Evolutionary conservation across 2,888 invertebrate species (phyloP).

Genomic region (Bedellia somnulentella): DNA sequence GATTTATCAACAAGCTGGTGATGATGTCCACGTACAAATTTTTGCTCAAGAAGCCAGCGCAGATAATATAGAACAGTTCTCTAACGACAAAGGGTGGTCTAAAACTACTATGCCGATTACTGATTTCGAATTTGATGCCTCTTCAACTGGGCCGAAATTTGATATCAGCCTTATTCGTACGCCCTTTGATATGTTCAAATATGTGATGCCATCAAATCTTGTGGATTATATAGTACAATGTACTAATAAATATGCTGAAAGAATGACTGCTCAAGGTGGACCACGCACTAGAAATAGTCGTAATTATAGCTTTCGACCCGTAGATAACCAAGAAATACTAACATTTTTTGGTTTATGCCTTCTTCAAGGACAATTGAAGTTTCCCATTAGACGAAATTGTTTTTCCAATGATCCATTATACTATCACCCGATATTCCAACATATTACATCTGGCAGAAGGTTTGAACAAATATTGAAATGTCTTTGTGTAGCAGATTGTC

Average conservation of each 20-base stretch:
- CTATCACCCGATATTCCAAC: not conserved
- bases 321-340: not conserved
- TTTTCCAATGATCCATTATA: not conserved
- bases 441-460: not conserved
- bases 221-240: constrained; percentile 4
- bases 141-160: no score
- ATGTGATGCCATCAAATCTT: constrained; percentile 5
- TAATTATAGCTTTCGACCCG: constrained; percentile 3
- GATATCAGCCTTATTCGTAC: no score
- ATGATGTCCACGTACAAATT: no score
- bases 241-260: constrained; percentile 7
- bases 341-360: not conserved
- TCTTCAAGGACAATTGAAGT: not conserved
- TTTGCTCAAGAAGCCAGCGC: no score
- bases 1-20: no score
- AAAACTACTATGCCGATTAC: no score
- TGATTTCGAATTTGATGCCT: no score
- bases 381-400: not conserved
- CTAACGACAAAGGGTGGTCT: no score
- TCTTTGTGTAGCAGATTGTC: not conserved
- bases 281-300: constrained; percentile 6
- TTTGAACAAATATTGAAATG: not conserved
- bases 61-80: no score
- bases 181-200: constrained; percentile 5
- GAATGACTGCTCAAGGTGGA: constrained; percentile 2